Percentiles rank a stretch among this genome's conserved stretches.
phyloP scores from a whole-genome alignment of 2,888 invertebrate genomes.

The Sisyra nigra region DNA sequence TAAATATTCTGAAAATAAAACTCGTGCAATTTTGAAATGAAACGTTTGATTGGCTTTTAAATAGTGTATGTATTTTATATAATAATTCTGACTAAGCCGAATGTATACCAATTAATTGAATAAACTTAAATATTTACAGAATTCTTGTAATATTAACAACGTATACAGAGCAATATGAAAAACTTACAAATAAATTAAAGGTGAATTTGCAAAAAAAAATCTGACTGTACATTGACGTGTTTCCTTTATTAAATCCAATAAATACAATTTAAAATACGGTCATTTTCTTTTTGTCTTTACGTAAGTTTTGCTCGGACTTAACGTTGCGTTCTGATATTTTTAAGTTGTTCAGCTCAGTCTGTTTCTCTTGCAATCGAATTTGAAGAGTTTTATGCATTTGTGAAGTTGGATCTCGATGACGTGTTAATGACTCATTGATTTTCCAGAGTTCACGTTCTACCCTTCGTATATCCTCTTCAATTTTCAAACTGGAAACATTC shows the following conservation, averaged over 20 bases:
- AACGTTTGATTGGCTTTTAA: too few relatives aligned
- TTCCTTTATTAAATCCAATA: slow-evolving; percentile 3
- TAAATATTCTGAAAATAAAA: too few relatives aligned
- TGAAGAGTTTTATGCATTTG: slow-evolving; percentile 42
- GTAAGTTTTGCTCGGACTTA: slow-evolving; percentile 47
- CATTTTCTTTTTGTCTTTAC: slow-evolving; percentile 60
- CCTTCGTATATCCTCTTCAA: slow-evolving; percentile 52
- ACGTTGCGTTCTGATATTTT: slow-evolving; percentile 44
- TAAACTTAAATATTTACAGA: neutral
- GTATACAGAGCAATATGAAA: neutral
- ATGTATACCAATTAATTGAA: neutral
- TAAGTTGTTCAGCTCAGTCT: slow-evolving; percentile 41
- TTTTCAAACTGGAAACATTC: slow-evolving; percentile 56
- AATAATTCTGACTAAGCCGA: too few relatives aligned
- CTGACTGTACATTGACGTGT: too few relatives aligned
- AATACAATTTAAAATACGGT: slow-evolving; percentile 44
- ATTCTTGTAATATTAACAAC: neutral
- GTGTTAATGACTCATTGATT: slow-evolving; percentile 44
- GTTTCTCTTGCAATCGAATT: slow-evolving; percentile 40
- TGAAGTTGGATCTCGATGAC: slow-evolving; percentile 39
- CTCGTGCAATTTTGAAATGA: too few relatives aligned
- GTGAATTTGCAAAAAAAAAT: too few relatives aligned
- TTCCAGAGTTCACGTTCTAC: slow-evolving; percentile 49
- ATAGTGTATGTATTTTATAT: too few relatives aligned
- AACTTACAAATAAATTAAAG: neutral